These are phyloP conservation scores for Rhinophrynus dorsalis DNA, from an alignment of 2,797 vertebrate genomes.

Conservation along the genomic window DNA sequence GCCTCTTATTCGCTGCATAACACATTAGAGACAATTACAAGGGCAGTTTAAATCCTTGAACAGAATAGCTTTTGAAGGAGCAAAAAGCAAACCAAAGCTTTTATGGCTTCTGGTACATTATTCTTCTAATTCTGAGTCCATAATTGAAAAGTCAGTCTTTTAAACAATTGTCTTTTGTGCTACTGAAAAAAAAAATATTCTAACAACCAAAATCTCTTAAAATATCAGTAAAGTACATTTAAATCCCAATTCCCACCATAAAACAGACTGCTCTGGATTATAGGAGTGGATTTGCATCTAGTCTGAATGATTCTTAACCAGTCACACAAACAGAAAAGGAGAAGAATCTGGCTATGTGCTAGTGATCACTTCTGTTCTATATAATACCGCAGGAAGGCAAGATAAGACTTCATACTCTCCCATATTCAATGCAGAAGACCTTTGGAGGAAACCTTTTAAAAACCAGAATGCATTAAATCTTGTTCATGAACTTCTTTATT, in stretches of 20 bases:
- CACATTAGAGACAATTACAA: conserved; percentile 53
- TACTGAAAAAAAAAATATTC: neutral
- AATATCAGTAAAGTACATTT: conserved; percentile 46
- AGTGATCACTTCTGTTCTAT: neutral
- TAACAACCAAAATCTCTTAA: conserved; percentile 42
- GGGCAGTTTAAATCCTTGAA: conserved; percentile 48
- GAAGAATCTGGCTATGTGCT: neutral
- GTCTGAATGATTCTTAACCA: conserved; percentile 25
- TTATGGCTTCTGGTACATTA: conserved; percentile 55
- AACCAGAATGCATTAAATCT: conserved; percentile 23
- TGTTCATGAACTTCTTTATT: conserved; percentile 36
- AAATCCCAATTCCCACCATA: conserved; percentile 48
- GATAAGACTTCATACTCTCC: conserved; percentile 15
- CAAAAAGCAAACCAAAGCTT: conserved; percentile 50
- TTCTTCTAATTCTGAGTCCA: conserved; percentile 42
- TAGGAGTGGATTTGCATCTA: conserved; percentile 11
- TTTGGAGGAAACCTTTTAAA: conserved; percentile 13
- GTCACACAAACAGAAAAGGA: neutral
- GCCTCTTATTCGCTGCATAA: conserved; percentile 34
- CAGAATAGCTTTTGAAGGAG: conserved; percentile 43
- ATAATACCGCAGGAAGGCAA: neutral
- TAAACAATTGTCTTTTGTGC: conserved; percentile 44
- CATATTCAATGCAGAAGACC: neutral
- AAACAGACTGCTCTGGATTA: conserved; percentile 25
- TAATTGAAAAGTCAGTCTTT: conserved; percentile 51